These are phyloP conservation scores for Conger conger DNA, from an alignment of 2,113 vertebrate genomes.

Conservation along the genomic window DNA sequence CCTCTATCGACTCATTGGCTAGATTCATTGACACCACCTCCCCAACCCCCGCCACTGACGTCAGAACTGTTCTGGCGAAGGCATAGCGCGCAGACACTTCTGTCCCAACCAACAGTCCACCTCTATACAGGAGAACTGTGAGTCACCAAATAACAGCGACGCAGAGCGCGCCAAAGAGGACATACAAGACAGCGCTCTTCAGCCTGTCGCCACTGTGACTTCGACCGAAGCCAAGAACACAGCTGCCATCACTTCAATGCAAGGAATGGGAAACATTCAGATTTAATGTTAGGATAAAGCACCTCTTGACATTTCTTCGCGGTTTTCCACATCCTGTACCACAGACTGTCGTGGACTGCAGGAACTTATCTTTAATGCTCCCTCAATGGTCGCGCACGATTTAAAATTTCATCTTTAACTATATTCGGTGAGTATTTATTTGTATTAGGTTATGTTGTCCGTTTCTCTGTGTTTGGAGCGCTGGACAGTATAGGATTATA, in stretches of 20 bases:
- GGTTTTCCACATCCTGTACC: constrained; percentile 1
- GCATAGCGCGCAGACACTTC: constrained; percentile 47
- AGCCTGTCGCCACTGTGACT: background rate
- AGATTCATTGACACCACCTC: constrained; percentile 30
- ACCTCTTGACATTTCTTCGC: background rate
- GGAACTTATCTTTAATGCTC: constrained; percentile 20
- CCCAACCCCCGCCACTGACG: constrained; percentile 59
- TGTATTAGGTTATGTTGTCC: background rate
- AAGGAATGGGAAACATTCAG: background rate
- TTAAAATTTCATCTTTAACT: background rate
- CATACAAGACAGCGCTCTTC: background rate
- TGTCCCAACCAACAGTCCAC: constrained; percentile 55
- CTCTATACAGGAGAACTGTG: constrained; percentile 28
- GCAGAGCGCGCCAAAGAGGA: background rate
- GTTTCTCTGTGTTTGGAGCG: background rate
- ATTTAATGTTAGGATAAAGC: background rate
- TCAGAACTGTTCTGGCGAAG: constrained; percentile 50
- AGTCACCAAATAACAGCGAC: constrained; percentile 9
- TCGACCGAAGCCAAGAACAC: background rate
- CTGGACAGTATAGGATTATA: background rate
- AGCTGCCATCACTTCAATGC: background rate
- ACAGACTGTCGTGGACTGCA: background rate
- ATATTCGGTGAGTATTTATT: constrained; percentile 17
- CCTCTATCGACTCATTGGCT: constrained; percentile 35
- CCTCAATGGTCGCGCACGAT: background rate